Base-by-base conservation (phyloP, 2,888 invertebrate species). In the Branchipolynoe longqiensis region DNA sequence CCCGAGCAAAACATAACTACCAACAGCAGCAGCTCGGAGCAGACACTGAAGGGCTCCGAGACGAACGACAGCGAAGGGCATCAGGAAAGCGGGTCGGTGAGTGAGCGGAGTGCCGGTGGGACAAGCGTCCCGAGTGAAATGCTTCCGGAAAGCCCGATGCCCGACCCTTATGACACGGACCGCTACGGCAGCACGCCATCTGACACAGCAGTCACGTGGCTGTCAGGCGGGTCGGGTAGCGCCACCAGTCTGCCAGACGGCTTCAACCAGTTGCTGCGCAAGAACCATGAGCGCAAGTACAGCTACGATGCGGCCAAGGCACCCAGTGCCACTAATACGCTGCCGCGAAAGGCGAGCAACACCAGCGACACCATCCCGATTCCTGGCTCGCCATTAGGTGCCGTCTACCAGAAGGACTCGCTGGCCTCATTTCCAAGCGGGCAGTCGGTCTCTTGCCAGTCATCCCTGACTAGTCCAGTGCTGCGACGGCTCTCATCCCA, bases 91-190 rank as follows among this genome's bases (percentile, higher is more conserved):
- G 78, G 54, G 2, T 78, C 78, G 25, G 25, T 33, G 48, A 85
- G 81, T 41, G 82, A 48, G 14, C 59, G 62, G 18, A 84, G 84
- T 33, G 58, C 31, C 25, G 78, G 41, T 12, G 36, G 31, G 8
- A 36, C 40, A 28, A 82, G 82, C 36, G 25, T 86, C 33, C 85
- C 87, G 25, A 87, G 86, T 73, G 87, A 87, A 18, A 74, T 62
- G 59, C 8, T 88, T 4, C 89, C 89, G 0, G 86, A 85, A 4
- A 81, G 81, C 22, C 59, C 87, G 38, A 85, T 89, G 62, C 87
- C 89, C 25, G 89, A 89, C 59, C 83, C 88, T 25, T 89, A 88
- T 58, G 89, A 89, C 82, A 88, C 88, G 6, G 89, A 89, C 62
- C 64, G 64, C 22, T 82, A 69, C 25, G 69, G 83, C 40, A 86